A percentile compares a stretch with the other conserved stretches of the same genome.
Evolutionary conservation across 2,888 invertebrate genomes (phyloP).

Genomic region (Xanthorhoe spadicearia): DNA sequence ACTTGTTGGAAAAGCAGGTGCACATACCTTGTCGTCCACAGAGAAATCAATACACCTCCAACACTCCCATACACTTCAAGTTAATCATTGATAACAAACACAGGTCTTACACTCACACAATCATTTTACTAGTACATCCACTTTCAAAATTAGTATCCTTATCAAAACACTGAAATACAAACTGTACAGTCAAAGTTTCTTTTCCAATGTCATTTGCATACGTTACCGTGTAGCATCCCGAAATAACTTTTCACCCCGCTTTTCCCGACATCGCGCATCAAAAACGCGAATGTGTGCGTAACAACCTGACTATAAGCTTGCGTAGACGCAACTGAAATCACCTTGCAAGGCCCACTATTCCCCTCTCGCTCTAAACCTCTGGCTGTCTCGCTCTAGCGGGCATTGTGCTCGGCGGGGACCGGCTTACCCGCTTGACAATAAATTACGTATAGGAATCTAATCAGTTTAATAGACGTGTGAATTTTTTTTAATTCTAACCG

Average conservation of each 20-base stretch:
- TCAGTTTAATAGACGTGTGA: conserved; percentile 82
- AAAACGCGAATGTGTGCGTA: conserved; percentile 68
- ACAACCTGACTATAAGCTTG: conserved; percentile 80
- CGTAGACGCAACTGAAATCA: conserved; percentile 84
- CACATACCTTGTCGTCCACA: conserved; percentile 42
- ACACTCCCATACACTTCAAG: conserved; percentile 36
- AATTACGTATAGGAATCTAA: conserved; percentile 84
- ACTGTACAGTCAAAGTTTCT: conserved; percentile 14
- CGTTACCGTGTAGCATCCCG: conserved; percentile 44
- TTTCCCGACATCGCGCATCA: conserved; percentile 65
- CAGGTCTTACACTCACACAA: conserved; percentile 40
- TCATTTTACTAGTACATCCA: conserved; percentile 36
- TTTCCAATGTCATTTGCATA: conserved; percentile 37
- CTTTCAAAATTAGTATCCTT: conserved; percentile 35
- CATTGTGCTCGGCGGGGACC: conserved; percentile 74
- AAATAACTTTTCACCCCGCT: conserved; percentile 48
- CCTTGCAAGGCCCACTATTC: conserved; percentile 83
- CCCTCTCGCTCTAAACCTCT: conserved; percentile 70
- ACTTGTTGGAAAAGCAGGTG: conserved; percentile 35
- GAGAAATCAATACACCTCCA: conserved; percentile 36
- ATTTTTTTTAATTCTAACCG: conserved; percentile 66
- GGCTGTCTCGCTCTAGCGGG: conserved; percentile 72
- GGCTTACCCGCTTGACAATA: conserved; percentile 77
- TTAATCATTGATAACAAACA: conserved; percentile 40
- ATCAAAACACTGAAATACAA: conserved; percentile 21